Percentiles rank a stretch among this genome's conserved stretches.
Conservation (phyloP, 2,888 invertebrate species). For the Heliconius cydno region DNA sequence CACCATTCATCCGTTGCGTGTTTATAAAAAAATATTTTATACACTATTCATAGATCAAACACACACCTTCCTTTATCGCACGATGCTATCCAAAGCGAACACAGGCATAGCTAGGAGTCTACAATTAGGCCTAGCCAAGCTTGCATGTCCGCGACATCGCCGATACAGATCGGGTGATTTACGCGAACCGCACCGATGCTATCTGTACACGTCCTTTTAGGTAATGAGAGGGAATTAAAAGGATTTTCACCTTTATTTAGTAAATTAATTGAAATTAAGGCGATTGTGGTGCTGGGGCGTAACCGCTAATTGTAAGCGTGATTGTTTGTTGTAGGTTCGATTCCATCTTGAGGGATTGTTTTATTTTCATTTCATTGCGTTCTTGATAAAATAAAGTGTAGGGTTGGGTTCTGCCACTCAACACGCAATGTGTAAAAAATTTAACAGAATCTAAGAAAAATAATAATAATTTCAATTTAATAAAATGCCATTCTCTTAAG, state of each 20-base stretch:
- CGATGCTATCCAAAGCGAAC: conserved; percentile 36
- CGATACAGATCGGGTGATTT: conserved; percentile 74
- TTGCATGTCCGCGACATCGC: conserved; percentile 63
- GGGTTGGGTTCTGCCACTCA: neutral
- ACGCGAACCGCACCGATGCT: conserved; percentile 64
- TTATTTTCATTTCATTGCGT: neutral
- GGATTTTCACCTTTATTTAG: conserved; percentile 39
- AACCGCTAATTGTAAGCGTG: neutral
- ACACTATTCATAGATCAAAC: conserved; percentile 20
- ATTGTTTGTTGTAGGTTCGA: neutral
- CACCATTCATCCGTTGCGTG: no score
- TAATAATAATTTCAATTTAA: no score
- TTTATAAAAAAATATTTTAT: neutral
- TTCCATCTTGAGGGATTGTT: neutral
- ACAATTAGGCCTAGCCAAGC: conserved; percentile 67
- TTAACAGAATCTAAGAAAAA: neutral
- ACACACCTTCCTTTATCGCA: conserved; percentile 43
- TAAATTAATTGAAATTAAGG: conserved; percentile 29
- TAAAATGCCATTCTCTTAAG: no score
- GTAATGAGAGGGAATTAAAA: conserved; percentile 63
- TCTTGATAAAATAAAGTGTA: neutral
- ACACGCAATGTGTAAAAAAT: neutral
- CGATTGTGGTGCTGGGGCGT: neutral
- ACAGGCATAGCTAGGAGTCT: conserved; percentile 46
- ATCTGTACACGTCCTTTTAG: conserved; percentile 59